Evolutionary conservation across 2,797 vertebrate species (phyloP).

Genomic region (Tokudaia muenninki): DNA sequence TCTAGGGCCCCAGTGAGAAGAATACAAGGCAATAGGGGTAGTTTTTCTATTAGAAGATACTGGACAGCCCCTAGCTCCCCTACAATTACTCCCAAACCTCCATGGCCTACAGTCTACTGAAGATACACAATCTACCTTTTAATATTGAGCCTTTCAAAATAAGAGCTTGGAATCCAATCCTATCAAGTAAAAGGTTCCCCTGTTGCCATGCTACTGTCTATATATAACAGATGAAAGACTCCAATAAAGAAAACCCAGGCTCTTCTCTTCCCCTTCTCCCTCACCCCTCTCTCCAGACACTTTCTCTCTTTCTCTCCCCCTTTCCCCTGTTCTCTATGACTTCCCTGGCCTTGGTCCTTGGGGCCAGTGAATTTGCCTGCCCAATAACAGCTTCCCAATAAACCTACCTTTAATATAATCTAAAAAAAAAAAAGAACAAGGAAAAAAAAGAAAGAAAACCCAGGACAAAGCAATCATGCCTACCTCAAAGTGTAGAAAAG

Average conservation of each 20-base stretch:
- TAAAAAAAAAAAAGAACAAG: background rate
- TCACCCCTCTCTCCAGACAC: no score
- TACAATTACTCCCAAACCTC: conserved; percentile 47
- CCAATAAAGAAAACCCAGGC: background rate
- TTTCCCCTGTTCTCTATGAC: background rate
- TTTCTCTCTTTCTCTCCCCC: no score
- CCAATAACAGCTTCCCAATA: background rate
- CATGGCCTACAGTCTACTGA: conserved; percentile 37
- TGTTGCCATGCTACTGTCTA: conserved; percentile 33
- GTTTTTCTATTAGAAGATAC: conserved; percentile 24
- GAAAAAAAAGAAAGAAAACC: background rate
- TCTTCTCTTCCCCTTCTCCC: background rate
- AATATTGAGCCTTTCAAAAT: conserved; percentile 67
- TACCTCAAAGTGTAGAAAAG: background rate
- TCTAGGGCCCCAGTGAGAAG: background rate
- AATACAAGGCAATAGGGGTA: background rate
- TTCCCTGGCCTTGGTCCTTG: background rate
- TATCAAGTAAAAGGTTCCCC: background rate
- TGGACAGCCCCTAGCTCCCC: background rate
- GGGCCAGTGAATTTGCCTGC: background rate
- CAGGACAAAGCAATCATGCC: background rate
- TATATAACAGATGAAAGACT: conserved; percentile 23
- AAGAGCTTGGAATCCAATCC: conserved; percentile 39
- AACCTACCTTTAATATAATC: background rate
- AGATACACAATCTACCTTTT: conserved; percentile 82